Evolutionary conservation across 2,113 vertebrate genomes (phyloP), one percentile per base, ranked within the genome.

Genomic region (Channa maculata): DNA sequence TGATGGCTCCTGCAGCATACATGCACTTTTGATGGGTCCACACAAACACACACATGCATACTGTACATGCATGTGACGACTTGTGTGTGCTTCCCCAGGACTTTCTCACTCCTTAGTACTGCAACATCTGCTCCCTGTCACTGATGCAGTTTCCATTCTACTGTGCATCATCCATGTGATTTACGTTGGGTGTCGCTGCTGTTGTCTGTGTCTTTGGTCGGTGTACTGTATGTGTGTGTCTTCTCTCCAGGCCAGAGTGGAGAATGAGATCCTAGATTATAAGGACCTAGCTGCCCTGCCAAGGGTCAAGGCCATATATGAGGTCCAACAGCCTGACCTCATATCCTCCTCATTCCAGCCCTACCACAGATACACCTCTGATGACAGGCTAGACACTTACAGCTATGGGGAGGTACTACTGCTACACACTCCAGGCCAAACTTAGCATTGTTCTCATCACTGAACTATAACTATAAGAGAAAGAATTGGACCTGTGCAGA

Each of bases 181-280:
- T 89, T 57, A 90, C 58, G 85, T 88, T 65, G 75, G 15, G 80
- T 88, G 59, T 79, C 82, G 83, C 87, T 77, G 80, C 63, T 83
- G 78, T 86, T 80, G 87, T 88, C 65, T 75, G 41, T 89, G 82
- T 90, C 68, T 81, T 75, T 88, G 90, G 88, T 93, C 71, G 87
- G 82, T 89, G 83, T 92, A 36, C 91, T 89, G 83, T 92, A 36
- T 92, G 86, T 92, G 80, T 88, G 79, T 94, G 82, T 93, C 94
- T 88, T 96, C 91, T 95, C 92, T 93, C 90, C 92, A 99, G 98
- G 97, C 98, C 94, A 99, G 96, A 95, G 95, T 99, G 96, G 96
- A 97, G 95, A 97, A 97, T 95, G 96, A 99, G 93, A 95, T 99
- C 93, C 97, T 99, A 96, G 96, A 96, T 96, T 99, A 99, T 96